A percentile compares a stretch with the other conserved stretches of the same genome.
Conservation (phyloP, 2,113 vertebrate species). For the Telmatochromis brichardi region DNA sequence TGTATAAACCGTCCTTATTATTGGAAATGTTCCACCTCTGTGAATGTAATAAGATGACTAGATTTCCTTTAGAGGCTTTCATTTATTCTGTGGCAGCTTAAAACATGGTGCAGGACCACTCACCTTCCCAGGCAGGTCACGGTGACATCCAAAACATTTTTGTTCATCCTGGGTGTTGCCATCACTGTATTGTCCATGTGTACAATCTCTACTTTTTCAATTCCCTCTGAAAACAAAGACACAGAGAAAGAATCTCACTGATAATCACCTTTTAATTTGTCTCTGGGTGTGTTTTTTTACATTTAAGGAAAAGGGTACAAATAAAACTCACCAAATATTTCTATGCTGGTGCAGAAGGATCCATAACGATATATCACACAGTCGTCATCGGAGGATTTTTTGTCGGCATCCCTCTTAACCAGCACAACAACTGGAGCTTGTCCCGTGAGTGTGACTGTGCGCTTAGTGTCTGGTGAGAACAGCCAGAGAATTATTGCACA, state of each 20-base stretch:
- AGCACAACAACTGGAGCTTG: slow-evolving; percentile 41
- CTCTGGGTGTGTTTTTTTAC: neutral
- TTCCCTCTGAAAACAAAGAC: slow-evolving; percentile 76
- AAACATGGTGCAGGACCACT: neutral
- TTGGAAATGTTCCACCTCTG: neutral
- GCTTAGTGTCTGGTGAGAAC: neutral
- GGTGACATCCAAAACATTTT: slow-evolving; percentile 79
- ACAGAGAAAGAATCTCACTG: accelerated
- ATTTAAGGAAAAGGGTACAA: neutral
- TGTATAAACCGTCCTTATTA: neutral
- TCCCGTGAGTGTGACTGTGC: neutral
- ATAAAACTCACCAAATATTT: slow-evolving; percentile 80
- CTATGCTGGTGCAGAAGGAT: slow-evolving; percentile 78
- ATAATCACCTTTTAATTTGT: neutral
- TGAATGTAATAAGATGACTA: neutral
- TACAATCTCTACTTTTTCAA: slow-evolving; percentile 83
- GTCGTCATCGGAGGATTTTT: slow-evolving; percentile 47
- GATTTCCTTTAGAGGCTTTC: neutral
- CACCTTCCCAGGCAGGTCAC: slow-evolving; percentile 89
- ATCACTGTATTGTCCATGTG: slow-evolving; percentile 69
- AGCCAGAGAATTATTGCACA: neutral
- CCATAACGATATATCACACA: slow-evolving; percentile 89
- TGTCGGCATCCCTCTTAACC: slow-evolving; percentile 67
- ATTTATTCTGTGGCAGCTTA: neutral
- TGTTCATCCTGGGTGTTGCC: slow-evolving; percentile 24